phyloP scores from a whole-genome alignment of 2,113 vertebrate species.

The Ploceus nigricollis region DNA sequence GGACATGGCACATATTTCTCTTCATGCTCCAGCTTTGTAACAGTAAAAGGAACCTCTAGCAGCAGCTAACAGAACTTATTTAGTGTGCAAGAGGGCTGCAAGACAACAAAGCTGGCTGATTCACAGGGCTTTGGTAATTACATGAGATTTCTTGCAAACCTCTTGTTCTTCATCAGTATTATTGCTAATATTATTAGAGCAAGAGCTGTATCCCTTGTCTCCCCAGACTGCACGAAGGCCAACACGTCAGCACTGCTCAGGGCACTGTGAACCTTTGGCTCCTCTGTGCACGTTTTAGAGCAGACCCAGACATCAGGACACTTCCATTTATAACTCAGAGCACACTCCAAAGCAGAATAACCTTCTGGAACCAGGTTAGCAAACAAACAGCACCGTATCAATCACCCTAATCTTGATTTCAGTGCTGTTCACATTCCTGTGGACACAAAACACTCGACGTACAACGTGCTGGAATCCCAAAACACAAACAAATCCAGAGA shows the following conservation, averaged over 20 bases:
- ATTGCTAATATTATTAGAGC: neutral
- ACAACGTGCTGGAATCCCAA: neutral
- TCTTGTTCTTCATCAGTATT: neutral
- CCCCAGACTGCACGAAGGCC: neutral
- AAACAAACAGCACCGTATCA: neutral
- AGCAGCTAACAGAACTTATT: neutral
- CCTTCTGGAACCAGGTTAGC: neutral
- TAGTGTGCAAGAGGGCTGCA: neutral
- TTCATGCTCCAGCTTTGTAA: constrained; percentile 29
- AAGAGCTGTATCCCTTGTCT: rapidly evolving
- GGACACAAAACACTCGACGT: neutral
- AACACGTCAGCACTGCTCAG: neutral
- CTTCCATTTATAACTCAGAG: neutral
- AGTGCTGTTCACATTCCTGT: neutral
- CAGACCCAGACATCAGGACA: neutral
- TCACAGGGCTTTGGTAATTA: neutral
- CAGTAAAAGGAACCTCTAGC: constrained; percentile 56
- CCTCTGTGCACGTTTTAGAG: rapidly evolving
- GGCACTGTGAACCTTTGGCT: neutral
- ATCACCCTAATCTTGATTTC: constrained; percentile 21
- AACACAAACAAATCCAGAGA: neutral
- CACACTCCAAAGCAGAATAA: neutral
- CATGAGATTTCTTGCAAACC: neutral
- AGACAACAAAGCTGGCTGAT: neutral
- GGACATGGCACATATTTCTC: constrained; percentile 29